Percentiles rank a stretch among this genome's conserved stretches.
These are phyloP conservation scores for Pectinophora gossypiella DNA, from an alignment of 1,140 invertebrate species.

Conservation along the genomic window DNA sequence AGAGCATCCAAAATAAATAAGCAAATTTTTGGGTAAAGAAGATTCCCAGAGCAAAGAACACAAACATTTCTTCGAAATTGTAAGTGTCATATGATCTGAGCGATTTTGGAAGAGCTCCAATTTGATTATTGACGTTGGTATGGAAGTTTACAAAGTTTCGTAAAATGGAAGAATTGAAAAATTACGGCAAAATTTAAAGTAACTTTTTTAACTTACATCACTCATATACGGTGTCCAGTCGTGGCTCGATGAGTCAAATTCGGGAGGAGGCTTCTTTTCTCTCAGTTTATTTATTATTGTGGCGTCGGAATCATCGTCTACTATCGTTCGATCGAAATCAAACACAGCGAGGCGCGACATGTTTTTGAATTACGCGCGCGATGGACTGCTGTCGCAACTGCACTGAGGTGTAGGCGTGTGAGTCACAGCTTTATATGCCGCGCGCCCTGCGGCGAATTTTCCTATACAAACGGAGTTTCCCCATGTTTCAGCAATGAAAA, in stretches of 20 bases:
- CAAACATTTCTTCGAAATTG: too few species aligned
- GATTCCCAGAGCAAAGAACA: too few species aligned
- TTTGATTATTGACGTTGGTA: too few species aligned
- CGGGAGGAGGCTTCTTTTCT: conserved; percentile 55
- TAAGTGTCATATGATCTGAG: too few species aligned
- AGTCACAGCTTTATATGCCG: conserved; percentile 3
- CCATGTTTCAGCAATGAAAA: not conserved
- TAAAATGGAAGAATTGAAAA: too few species aligned
- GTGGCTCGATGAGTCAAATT: conserved; percentile 44
- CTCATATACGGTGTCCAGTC: conserved; percentile 70
- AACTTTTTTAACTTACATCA: conserved; percentile 39
- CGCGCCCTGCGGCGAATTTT: not conserved
- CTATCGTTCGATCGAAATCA: conserved; percentile 66
- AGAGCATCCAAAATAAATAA: too few species aligned
- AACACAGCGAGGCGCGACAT: conserved; percentile 55
- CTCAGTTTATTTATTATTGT: conserved; percentile 58
- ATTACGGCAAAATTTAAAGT: too few species aligned
- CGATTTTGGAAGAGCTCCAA: too few species aligned
- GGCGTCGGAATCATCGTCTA: conserved; percentile 59
- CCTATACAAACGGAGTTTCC: not conserved
- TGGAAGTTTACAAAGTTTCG: too few species aligned
- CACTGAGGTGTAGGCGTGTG: not conserved
- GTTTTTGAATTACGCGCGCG: conserved; percentile 34
- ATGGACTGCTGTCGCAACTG: not conserved
- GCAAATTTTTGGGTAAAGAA: too few species aligned